These are phyloP conservation scores for Ernsta delagoae DNA, from an alignment of 2,888 invertebrate species.

Conservation along the genomic window DNA sequence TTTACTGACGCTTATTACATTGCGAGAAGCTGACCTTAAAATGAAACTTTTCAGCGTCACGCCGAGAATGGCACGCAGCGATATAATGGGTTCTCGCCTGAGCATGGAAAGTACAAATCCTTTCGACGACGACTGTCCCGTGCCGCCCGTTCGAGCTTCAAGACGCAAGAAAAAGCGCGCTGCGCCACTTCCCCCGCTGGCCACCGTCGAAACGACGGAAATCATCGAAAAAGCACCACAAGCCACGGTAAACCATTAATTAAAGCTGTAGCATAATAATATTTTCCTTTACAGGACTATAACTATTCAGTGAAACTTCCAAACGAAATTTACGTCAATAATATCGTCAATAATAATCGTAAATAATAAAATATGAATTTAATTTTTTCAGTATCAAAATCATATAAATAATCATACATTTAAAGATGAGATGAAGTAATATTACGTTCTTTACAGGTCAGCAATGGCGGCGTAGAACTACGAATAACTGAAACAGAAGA, in stretches of 20 bases:
- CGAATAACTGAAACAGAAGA: conserved; percentile 58
- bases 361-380: too few relatives aligned
- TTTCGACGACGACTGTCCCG: conserved; percentile 77
- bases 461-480: conserved; percentile 59
- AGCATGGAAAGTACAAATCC: conserved; percentile 86
- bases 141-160: conserved; percentile 81
- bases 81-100: conserved; percentile 81
- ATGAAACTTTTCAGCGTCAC: conserved; percentile 56
- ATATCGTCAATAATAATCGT: too few relatives aligned
- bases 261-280: too few relatives aligned
- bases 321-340: too few relatives aligned
- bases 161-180: conserved; percentile 87
- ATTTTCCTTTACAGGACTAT: too few relatives aligned
- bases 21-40: too few relatives aligned
- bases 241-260: conserved; percentile 20
- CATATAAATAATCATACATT: too few relatives aligned
- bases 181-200: conserved; percentile 79
- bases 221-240: conserved; percentile 16
- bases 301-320: too few relatives aligned
- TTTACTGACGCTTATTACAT: too few relatives aligned
- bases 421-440: background rate
- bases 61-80: conserved; percentile 76
- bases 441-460: conserved; percentile 57
- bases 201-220: conserved; percentile 44
- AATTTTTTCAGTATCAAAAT: too few relatives aligned